Evolutionary conservation across 2,113 vertebrate species (phyloP).

Genomic region (Epinephelus lanceolatus): DNA sequence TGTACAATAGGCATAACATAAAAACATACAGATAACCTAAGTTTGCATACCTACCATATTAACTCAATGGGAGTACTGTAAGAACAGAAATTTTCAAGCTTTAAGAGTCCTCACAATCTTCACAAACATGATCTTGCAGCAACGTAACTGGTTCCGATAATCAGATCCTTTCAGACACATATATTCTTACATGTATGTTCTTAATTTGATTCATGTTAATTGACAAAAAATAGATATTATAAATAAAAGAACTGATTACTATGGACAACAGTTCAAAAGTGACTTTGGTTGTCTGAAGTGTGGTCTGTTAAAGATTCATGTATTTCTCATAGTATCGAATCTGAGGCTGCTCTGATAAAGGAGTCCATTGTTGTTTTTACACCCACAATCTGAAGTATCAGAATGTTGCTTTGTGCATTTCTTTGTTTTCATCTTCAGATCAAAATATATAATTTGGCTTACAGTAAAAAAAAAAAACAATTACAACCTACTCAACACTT

Average conservation of each 20-base stretch:
- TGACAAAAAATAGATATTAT: background rate
- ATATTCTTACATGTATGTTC: too few relatives aligned
- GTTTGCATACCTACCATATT: too few relatives aligned
- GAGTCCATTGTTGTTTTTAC: conserved; percentile 21
- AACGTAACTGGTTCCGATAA: too few relatives aligned
- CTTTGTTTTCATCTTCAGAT: conserved; percentile 48
- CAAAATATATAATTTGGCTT: conserved; percentile 30
- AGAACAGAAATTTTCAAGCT: too few relatives aligned
- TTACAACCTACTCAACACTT: conserved; percentile 28
- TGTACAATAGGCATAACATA: too few relatives aligned
- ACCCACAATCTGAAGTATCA: conserved; percentile 35
- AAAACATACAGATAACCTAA: too few relatives aligned
- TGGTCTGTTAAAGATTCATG: background rate
- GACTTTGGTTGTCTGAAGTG: background rate
- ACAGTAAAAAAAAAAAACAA: background rate
- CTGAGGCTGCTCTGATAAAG: conserved; percentile 13
- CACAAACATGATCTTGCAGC: too few relatives aligned
- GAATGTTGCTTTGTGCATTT: conserved; percentile 18
- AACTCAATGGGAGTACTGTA: too few relatives aligned
- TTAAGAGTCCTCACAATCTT: too few relatives aligned
- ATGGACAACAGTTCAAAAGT: background rate
- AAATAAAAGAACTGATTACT: background rate
- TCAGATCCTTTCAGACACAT: too few relatives aligned
- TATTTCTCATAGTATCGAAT: background rate
- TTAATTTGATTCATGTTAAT: too few relatives aligned